phyloP scores from a whole-genome alignment of 2,888 invertebrate species.

The Leucophora obtusa region DNA sequence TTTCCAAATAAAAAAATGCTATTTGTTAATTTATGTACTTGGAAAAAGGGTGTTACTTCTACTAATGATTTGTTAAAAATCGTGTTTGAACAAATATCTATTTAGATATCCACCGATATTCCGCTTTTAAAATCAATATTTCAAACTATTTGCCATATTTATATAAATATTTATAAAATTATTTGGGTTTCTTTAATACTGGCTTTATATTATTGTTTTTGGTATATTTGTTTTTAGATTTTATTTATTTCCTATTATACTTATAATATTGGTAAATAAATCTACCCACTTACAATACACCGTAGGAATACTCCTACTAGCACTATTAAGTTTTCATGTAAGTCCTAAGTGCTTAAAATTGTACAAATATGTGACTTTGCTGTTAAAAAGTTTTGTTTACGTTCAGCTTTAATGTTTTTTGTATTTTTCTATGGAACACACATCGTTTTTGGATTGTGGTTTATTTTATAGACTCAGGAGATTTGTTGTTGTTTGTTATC shows the following conservation, averaged over 20 bases:
- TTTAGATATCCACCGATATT: too few relatives aligned
- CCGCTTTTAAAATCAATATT: too few relatives aligned
- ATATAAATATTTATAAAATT: too few relatives aligned
- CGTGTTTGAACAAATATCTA: too few relatives aligned
- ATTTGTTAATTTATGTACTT: too few relatives aligned
- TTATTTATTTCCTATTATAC: background rate
- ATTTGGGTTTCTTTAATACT: background rate
- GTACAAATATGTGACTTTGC: conserved; percentile 38
- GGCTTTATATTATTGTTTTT: too few relatives aligned
- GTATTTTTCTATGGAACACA: background rate
- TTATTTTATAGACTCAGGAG: conserved; percentile 21
- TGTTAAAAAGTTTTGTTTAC: conserved; percentile 25
- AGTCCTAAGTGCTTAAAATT: conserved; percentile 26
- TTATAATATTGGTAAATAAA: background rate
- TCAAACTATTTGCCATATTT: too few relatives aligned
- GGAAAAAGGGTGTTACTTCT: too few relatives aligned
- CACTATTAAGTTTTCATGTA: conserved; percentile 24
- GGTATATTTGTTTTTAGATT: background rate
- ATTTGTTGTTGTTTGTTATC: conserved; percentile 18
- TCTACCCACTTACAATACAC: conserved; percentile 10
- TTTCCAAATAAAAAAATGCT: too few relatives aligned
- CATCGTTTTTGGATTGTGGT: conserved; percentile 1
- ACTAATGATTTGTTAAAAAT: too few relatives aligned
- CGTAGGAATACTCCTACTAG: background rate
- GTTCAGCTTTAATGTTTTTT: conserved; percentile 7